phyloP scores from a whole-genome alignment of 2,888 invertebrate species.

The Colostygia pectinataria region DNA sequence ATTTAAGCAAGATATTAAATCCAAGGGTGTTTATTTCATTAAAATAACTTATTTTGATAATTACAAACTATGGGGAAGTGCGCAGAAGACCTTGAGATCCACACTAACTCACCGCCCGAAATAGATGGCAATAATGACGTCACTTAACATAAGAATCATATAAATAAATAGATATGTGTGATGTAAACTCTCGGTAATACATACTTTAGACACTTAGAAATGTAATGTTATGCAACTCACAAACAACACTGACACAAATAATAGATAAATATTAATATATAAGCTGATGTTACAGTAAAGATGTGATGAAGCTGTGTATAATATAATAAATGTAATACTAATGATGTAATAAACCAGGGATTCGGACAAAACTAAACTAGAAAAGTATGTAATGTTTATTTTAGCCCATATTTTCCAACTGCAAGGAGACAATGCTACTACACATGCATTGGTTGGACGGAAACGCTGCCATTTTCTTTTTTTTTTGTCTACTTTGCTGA shows the following conservation, averaged over 20 bases:
- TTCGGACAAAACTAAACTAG: constrained; percentile 4
- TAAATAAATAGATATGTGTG: constrained; percentile 31
- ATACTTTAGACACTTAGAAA: neutral
- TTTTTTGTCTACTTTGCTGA: no score
- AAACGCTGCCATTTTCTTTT: no score
- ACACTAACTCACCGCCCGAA: constrained; percentile 68
- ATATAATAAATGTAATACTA: constrained; percentile 7
- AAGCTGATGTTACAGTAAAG: constrained; percentile 1
- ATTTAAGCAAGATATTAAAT: neutral
- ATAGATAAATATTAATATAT: constrained; percentile 7
- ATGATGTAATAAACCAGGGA: neutral
- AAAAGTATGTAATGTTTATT: no score
- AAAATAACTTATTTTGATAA: constrained; percentile 13
- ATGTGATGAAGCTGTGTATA: constrained; percentile 12
- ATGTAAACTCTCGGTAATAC: neutral
- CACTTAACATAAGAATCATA: constrained; percentile 28
- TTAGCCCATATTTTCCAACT: no score
- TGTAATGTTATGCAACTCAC: constrained; percentile 22
- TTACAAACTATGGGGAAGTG: constrained; percentile 27
- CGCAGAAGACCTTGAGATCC: constrained; percentile 40
- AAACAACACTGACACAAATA: constrained; percentile 13
- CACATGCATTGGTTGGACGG: no score
- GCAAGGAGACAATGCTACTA: no score
- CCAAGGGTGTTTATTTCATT: neutral
- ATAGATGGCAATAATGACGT: constrained; percentile 34